Evolutionary conservation across 2,888 invertebrate species (phyloP).

Genomic region (Epirrhoe alternata): DNA sequence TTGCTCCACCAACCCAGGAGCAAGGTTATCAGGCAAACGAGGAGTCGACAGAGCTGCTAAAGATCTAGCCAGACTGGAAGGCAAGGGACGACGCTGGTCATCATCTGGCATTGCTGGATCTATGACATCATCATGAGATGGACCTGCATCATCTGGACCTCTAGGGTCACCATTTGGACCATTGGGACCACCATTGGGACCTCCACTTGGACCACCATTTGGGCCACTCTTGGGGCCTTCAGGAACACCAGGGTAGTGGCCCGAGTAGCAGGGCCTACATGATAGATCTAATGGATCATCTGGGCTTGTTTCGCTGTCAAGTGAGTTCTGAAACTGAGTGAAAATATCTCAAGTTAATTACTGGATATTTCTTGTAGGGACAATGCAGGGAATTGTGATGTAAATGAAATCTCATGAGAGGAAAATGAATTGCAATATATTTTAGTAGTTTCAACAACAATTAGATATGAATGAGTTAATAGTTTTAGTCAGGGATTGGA

Average conservation of each 20-base stretch:
- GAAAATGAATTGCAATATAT: no score
- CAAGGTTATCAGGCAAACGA: slow-evolving; percentile 84
- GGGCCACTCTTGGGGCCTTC: slow-evolving; percentile 8
- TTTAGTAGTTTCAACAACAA: no score
- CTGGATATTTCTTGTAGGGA: no score
- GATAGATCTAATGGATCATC: slow-evolving; percentile 57
- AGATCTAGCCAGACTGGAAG: slow-evolving; percentile 85
- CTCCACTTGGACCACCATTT: slow-evolving; percentile 6
- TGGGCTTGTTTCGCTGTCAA: slow-evolving; percentile 79
- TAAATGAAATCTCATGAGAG: no score
- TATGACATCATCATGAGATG: slow-evolving; percentile 15
- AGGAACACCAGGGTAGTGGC: neutral
- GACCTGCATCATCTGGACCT: slow-evolving; percentile 4
- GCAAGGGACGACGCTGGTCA: slow-evolving; percentile 57
- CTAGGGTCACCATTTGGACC: slow-evolving; percentile 3
- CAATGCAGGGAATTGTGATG: no score
- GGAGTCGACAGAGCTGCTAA: slow-evolving; percentile 86
- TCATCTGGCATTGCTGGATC: slow-evolving; percentile 23
- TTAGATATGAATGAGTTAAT: no score
- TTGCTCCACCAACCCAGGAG: slow-evolving; percentile 88
- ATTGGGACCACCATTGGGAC: slow-evolving; percentile 5
- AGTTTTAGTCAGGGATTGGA: no score
- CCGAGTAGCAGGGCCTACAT: slow-evolving; percentile 8
- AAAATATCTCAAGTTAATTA: neutral
- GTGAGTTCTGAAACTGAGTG: slow-evolving; percentile 63